Evolutionary conservation across 2,113 vertebrate genomes (phyloP), one percentile per base, ranked within the genome.

Genomic region (Ascaphus truei): DNA sequence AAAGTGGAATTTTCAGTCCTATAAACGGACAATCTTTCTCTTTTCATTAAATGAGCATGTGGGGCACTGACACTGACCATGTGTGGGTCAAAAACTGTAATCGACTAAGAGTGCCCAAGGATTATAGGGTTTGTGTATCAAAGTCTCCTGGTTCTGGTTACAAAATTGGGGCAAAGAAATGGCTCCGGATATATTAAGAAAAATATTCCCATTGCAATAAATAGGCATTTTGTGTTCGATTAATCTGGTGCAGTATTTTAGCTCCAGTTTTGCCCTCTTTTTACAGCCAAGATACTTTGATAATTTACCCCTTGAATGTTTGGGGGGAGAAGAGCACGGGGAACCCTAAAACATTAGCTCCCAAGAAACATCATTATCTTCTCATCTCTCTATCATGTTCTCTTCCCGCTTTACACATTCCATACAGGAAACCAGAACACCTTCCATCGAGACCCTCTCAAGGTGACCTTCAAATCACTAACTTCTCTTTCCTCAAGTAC

Each of bases 291-390:
- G 53, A 34, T 31, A 56, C 10, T 22, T 34, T 56, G 53, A 56
- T 56, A 34, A 56, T 33, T 56, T 34, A 33, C 53, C 20, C 53
- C 53, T 56, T 56, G 34, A 56, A 56, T 34, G 53, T 18, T 56
- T 20, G 34, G 18, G 34, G 34, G 53, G 53, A 34, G 18, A 56
- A 56, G 29, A 56, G 53, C 15, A 56, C 29, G 30, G 34, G 18
- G 53, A 56, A 56, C 53, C 53, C 53, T 56, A 56, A 56, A 56
- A 56, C 53, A n/a, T n/a, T n/a, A 56, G 53, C 29, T 56, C 53
- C 53, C 53, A 29, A 2, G 29, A 56, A n/a, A 56, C 30, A n/a
- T 22, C 18, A 22, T 34, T 56, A 56, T 29, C 53, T 22, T 56
- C 53, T 56, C 53, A 31, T 56, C 53, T 56, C 31, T 56, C 53